Evolutionary conservation across 2,888 invertebrate genomes (phyloP).

Genomic region (Andricus quercusramuli): DNA sequence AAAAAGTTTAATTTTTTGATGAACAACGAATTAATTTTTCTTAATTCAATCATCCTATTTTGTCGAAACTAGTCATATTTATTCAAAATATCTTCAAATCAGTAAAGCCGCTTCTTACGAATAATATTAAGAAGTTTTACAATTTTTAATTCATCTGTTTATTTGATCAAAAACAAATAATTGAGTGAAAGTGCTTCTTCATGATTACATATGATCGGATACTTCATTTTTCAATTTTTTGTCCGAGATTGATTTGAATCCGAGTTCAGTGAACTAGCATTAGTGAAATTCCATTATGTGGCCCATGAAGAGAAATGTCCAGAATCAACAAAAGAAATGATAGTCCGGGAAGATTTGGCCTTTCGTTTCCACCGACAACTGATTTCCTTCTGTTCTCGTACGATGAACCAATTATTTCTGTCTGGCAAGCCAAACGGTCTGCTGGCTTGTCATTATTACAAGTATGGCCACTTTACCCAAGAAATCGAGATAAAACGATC

Average conservation of each 20-base stretch:
- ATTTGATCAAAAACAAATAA: too few species aligned
- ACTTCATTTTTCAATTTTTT: too few species aligned
- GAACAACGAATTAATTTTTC: too few species aligned
- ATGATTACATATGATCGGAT: too few species aligned
- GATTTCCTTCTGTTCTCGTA: neutral
- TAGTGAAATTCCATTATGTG: neutral
- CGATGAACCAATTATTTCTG: neutral
- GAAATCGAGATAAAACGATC: slow-evolving; percentile 21
- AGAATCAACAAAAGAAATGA: neutral
- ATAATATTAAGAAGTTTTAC: too few species aligned
- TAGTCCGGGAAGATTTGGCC: neutral
- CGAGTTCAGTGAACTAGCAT: neutral
- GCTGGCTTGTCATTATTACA: neutral
- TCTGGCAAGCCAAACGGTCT: neutral
- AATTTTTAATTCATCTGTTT: too few species aligned
- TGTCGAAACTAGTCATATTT: too few species aligned
- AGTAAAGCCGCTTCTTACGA: too few species aligned
- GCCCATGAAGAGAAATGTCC: neutral
- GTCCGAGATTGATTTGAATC: neutral
- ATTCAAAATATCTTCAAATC: too few species aligned
- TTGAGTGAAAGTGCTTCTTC: too few species aligned
- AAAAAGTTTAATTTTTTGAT: too few species aligned
- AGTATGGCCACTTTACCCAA: slow-evolving; percentile 18
- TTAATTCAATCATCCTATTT: too few species aligned
- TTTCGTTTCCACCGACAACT: neutral